Percentiles rank a stretch among this genome's conserved stretches.
phyloP scores from a whole-genome alignment of 53 echinoderm and acorn worm species.

The Crossaster papposus region DNA sequence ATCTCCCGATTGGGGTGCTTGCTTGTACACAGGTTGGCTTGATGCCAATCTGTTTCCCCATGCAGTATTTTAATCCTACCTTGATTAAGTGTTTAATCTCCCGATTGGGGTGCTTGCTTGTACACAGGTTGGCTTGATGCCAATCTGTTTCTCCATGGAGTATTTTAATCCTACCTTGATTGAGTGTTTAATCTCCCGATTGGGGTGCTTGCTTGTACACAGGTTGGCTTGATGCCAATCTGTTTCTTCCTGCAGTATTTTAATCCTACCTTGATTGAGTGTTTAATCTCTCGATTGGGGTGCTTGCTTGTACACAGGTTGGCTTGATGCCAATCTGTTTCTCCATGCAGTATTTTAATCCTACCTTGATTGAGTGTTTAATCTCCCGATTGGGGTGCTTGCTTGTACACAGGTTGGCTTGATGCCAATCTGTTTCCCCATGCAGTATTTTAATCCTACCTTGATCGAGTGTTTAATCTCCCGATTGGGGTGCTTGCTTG shows the following conservation, averaged over 20 bases:
- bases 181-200: conserved; percentile 83
- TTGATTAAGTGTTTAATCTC: conserved; percentile 86
- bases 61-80: conserved; percentile 79
- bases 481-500: conserved; percentile 77
- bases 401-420: conserved; percentile 76
- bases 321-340: conserved; percentile 85
- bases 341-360: conserved; percentile 78
- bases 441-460: conserved; percentile 79
- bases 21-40: conserved; percentile 76
- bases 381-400: conserved; percentile 82
- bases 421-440: conserved; percentile 88
- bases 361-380: conserved; percentile 82
- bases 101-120: conserved; percentile 77
- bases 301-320: conserved; percentile 85
- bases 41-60: conserved; percentile 88
- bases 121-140: conserved; percentile 84
- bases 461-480: conserved; percentile 86
- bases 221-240: conserved; percentile 84
- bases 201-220: conserved; percentile 84
- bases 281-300: conserved; percentile 82
- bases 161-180: no score
- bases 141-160: conserved; percentile 79
- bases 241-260: conserved; percentile 73
- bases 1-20: conserved; percentile 82
- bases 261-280: no score